These are phyloP conservation scores for Sarotherodon lohbergeri DNA, from an alignment of 2,113 vertebrate genomes.

Conservation along the genomic window DNA sequence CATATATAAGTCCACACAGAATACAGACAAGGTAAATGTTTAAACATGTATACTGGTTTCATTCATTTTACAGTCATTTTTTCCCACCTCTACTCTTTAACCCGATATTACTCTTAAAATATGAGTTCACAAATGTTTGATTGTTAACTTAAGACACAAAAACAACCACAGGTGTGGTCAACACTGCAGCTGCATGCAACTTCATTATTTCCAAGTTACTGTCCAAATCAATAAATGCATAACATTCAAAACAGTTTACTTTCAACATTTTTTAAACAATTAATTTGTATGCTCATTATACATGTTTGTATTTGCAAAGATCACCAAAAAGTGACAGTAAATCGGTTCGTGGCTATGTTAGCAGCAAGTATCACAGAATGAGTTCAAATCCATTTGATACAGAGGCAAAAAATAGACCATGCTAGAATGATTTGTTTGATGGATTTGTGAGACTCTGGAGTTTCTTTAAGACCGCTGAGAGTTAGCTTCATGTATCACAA, in stretches of 20 bases:
- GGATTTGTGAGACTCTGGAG: not conserved
- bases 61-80: not conserved
- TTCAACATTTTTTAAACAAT: not conserved
- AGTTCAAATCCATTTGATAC: rapidly evolving
- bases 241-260: not conserved
- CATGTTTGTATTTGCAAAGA: not conserved
- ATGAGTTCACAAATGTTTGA: not conserved
- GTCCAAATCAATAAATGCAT: not conserved
- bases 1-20: rapidly evolving
- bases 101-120: not conserved
- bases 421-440: not conserved
- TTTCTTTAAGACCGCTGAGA: not conserved
- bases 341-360: not conserved
- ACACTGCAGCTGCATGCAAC: not conserved
- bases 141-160: not conserved
- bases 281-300: rapidly evolving
- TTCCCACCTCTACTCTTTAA: not conserved
- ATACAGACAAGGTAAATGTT: not conserved
- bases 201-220: not conserved
- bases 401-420: not conserved
- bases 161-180: not conserved
- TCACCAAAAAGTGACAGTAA: not conserved
- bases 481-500: not conserved
- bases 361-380: not conserved
- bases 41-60: not conserved